Conservation (phyloP, 1,140 invertebrate species). For the Meloidogyne floridensis region DNA sequence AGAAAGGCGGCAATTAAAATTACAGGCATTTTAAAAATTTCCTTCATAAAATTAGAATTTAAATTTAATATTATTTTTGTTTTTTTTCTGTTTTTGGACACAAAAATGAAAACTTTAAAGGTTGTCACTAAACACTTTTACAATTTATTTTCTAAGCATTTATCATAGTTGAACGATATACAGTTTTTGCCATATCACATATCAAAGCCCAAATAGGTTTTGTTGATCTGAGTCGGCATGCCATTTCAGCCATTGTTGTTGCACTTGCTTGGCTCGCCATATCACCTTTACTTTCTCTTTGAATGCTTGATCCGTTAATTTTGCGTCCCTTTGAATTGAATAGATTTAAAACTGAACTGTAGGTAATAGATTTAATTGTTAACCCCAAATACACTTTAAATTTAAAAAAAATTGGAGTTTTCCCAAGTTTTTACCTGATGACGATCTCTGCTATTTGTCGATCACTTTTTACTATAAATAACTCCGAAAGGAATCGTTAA, state of each 20-base stretch:
- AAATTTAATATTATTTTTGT: no score
- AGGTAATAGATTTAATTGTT: no score
- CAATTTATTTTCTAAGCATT: neutral
- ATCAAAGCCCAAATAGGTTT: slow-evolving; percentile 42
- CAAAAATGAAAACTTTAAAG: no score
- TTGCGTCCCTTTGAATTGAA: slow-evolving; percentile 1
- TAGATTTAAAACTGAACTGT: neutral
- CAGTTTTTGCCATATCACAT: slow-evolving; percentile 41
- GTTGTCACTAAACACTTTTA: no score
- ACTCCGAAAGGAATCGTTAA: no score
- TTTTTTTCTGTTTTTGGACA: no score
- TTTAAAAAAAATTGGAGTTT: neutral
- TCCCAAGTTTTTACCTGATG: no score
- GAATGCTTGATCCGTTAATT: neutral
- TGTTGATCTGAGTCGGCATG: slow-evolving; percentile 28
- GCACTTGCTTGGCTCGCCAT: slow-evolving; percentile 22
- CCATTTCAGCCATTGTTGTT: slow-evolving; percentile 36
- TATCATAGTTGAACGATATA: slow-evolving; percentile 33
- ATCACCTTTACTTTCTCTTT: neutral
- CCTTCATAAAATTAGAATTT: neutral
- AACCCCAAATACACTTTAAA: neutral
- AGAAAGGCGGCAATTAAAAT: neutral
- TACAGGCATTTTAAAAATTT: neutral
- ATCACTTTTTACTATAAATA: no score
- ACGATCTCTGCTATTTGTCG: no score